A percentile compares a stretch with the other conserved stretches of the same genome.
phyloP scores from a whole-genome alignment of 1,140 invertebrate species.

The Leptopilina clavipes region DNA sequence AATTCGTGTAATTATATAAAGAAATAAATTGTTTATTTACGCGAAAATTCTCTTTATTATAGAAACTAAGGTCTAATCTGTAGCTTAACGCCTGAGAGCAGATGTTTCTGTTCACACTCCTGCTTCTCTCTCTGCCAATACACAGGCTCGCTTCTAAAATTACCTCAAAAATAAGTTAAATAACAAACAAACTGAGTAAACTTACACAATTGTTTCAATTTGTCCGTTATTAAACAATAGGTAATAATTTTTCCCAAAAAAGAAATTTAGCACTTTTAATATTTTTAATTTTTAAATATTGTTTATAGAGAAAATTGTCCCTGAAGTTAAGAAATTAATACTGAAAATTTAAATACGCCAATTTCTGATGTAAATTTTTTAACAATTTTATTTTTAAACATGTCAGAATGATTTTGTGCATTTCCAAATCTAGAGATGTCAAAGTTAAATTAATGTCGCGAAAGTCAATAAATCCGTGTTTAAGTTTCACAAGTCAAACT shows the following conservation, averaged over 20 bases:
- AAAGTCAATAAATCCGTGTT: slow-evolving; percentile 42
- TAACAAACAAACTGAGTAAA: slow-evolving; percentile 29
- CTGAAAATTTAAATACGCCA: too few relatives aligned
- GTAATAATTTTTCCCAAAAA: too few relatives aligned
- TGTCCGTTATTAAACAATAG: slow-evolving; percentile 5
- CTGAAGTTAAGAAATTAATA: too few relatives aligned
- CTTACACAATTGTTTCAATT: slow-evolving; percentile 19
- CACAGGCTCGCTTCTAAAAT: slow-evolving; percentile 35
- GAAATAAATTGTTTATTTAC: slow-evolving; percentile 39
- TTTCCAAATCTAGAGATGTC: neutral
- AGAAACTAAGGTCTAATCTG: slow-evolving; percentile 50
- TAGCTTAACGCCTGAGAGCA: slow-evolving; percentile 48
- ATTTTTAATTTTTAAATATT: neutral
- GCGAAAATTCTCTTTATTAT: slow-evolving; percentile 42
- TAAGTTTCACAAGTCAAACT: slow-evolving; percentile 42
- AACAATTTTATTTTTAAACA: too few relatives aligned
- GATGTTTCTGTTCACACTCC: slow-evolving; percentile 45
- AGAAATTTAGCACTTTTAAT: too few relatives aligned
- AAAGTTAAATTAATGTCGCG: neutral
- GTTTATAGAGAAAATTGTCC: neutral
- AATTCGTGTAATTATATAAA: slow-evolving; percentile 32
- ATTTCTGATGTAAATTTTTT: too few relatives aligned
- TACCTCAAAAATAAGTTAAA: neutral
- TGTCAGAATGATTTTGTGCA: neutral
- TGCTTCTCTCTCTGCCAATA: slow-evolving; percentile 46